phyloP scores from a whole-genome alignment of 2,888 invertebrate species.

The Sclerodermus sp. region DNA sequence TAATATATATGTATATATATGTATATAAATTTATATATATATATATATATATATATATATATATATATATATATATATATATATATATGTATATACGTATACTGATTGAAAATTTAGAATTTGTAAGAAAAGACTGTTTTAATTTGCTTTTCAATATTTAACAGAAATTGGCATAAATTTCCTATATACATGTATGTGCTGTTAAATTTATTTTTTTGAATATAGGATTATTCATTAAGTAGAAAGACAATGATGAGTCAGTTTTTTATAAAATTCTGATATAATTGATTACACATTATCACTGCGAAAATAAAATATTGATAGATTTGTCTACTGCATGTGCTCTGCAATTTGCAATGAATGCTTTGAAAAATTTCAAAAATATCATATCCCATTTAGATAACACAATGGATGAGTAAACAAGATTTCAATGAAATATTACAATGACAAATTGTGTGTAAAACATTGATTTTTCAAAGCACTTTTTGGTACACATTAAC shows the following conservation, averaged over 20 bases:
- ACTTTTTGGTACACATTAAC: no score
- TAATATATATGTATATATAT: slow-evolving; percentile 8
- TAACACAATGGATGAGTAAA: background rate
- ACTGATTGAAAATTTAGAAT: slow-evolving; percentile 18
- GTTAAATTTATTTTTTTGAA: background rate
- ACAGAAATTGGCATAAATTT: background rate
- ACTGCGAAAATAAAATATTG: no score
- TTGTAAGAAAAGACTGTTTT: slow-evolving; percentile 22
- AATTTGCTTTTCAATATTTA: slow-evolving; percentile 13
- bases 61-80: no score
- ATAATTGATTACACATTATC: no score
- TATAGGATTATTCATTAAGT: slow-evolving; percentile 13
- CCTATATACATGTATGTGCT: no score
- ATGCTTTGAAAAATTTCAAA: slow-evolving; percentile 20
- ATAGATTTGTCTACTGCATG: slow-evolving; percentile 27
- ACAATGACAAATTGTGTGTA: no score
- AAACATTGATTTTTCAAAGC: no score
- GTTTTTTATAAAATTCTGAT: no score
- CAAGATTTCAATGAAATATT: no score
- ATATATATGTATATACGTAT: slow-evolving; percentile 5
- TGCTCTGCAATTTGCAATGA: slow-evolving; percentile 25
- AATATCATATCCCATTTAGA: slow-evolving; percentile 12
- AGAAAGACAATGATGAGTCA: background rate
- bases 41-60: no score
- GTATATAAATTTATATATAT: no score